phyloP scores from a whole-genome alignment of 1,140 invertebrate genomes.

The Sipha flava region DNA sequence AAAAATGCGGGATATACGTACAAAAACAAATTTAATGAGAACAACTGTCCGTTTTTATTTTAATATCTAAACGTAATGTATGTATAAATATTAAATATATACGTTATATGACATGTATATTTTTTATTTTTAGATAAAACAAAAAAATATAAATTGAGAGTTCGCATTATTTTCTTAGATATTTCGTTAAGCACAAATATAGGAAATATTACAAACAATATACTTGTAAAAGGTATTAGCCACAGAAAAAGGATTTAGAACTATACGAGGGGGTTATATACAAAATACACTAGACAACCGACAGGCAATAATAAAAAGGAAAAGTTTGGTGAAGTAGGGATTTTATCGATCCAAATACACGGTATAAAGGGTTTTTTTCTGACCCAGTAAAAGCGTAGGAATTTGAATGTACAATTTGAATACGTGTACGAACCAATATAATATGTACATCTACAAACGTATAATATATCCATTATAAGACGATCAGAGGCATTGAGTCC shows the following conservation, averaged over 20 bases:
- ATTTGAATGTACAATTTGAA: neutral
- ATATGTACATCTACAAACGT: neutral
- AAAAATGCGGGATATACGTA: too few species aligned
- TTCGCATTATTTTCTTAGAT: too few species aligned
- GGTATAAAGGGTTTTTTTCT: neutral
- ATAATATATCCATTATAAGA: neutral
- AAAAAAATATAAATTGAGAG: too few species aligned
- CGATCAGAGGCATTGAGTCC: neutral
- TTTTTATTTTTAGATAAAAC: too few species aligned
- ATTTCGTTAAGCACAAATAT: too few species aligned
- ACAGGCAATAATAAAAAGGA: neutral
- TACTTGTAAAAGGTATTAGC: neutral
- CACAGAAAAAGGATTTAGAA: neutral
- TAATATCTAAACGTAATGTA: too few species aligned
- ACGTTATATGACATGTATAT: too few species aligned
- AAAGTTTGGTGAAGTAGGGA: neutral
- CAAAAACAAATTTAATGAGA: too few species aligned
- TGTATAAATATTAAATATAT: too few species aligned
- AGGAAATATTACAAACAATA: neutral
- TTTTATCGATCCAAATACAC: neutral
- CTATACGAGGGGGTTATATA: neutral
- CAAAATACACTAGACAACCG: neutral
- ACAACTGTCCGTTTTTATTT: too few species aligned
- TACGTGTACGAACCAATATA: neutral
- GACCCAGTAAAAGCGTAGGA: neutral